A percentile compares a stretch with the other conserved stretches of the same genome.
phyloP scores from a whole-genome alignment of 2,797 vertebrate genomes.

The Tenualosa ilisha region DNA sequence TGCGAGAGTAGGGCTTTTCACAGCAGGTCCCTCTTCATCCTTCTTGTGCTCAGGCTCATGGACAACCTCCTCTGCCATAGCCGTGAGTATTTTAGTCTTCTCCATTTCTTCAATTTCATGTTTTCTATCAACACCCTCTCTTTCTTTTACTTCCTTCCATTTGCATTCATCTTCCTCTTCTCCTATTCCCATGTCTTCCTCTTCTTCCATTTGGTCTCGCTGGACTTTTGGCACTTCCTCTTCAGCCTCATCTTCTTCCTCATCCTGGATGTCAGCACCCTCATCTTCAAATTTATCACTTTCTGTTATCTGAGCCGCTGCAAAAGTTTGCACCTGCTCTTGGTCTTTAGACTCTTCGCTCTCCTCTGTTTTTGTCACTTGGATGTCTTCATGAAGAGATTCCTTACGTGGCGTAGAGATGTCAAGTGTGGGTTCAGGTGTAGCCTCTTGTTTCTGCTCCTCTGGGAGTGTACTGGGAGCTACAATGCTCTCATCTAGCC shows the following conservation, averaged over 20 bases:
- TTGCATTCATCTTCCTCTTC: slow-evolving; percentile 80
- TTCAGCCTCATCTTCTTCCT: slow-evolving; percentile 64
- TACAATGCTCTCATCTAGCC: slow-evolving; percentile 44
- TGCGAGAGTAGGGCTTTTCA: slow-evolving; percentile 89
- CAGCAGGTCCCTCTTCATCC: slow-evolving; percentile 74
- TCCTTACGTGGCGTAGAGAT: slow-evolving; percentile 51
- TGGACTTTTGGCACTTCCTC: slow-evolving; percentile 60
- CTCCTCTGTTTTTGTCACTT: slow-evolving; percentile 38
- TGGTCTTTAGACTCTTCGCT: slow-evolving; percentile 36
- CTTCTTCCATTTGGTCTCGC: slow-evolving; percentile 60
- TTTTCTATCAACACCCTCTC: slow-evolving; percentile 68
- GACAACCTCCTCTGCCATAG: slow-evolving; percentile 54
- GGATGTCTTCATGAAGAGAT: slow-evolving; percentile 62
- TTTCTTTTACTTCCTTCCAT: slow-evolving; percentile 73
- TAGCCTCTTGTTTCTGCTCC: slow-evolving; percentile 51
- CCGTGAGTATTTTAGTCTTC: slow-evolving; percentile 62
- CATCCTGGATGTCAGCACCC: slow-evolving; percentile 65
- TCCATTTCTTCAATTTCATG: slow-evolving; percentile 80
- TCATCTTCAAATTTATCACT: slow-evolving; percentile 74
- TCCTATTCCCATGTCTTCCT: slow-evolving; percentile 74
- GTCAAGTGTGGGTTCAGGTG: slow-evolving; percentile 29
- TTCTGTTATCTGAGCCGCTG: slow-evolving; percentile 57
- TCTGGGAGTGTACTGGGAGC: slow-evolving; percentile 53
- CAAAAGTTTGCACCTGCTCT: slow-evolving; percentile 40
- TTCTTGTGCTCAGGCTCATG: slow-evolving; percentile 67